Percentiles rank a stretch among this genome's conserved stretches.
phyloP scores from a whole-genome alignment of 2,797 vertebrate species.

The Chaetodon trifasciatus region DNA sequence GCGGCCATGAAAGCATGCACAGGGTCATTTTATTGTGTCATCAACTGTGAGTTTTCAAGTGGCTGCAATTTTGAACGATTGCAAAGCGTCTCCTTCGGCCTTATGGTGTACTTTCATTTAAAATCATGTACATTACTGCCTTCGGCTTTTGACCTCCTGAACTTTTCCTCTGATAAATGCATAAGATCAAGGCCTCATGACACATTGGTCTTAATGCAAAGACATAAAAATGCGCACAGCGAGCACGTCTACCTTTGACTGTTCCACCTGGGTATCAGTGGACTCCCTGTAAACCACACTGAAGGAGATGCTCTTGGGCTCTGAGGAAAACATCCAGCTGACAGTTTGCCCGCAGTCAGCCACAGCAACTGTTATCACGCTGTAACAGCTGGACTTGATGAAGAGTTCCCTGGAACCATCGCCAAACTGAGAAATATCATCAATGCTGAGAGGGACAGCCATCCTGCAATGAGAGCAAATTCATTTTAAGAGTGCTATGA shows the following conservation, averaged over 20 bases:
- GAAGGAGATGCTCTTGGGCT: slow-evolving; percentile 96
- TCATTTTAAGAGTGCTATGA: neutral
- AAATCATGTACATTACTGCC: neutral
- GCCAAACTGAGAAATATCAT: slow-evolving; percentile 90
- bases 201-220: neutral
- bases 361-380: slow-evolving; percentile 88
- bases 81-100: slow-evolving; percentile 5
- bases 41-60: slow-evolving; percentile 8
- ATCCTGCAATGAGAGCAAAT: slow-evolving; percentile 78
- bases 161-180: neutral
- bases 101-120: neutral
- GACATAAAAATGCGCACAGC: neutral
- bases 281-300: slow-evolving; percentile 92
- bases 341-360: slow-evolving; percentile 88
- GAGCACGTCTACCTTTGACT: slow-evolving; percentile 88
- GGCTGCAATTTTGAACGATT: slow-evolving; percentile 3
- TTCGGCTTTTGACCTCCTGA: neutral
- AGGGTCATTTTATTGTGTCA: slow-evolving; percentile 18
- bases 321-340: slow-evolving; percentile 95
- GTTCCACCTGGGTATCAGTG: slow-evolving; percentile 85
- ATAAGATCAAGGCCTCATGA: neutral
- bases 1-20: neutral
- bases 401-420: slow-evolving; percentile 91
- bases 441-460: slow-evolving; percentile 87
- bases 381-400: slow-evolving; percentile 93